Conservation (phyloP, 2,888 invertebrate genomes). For the Cerceris ruficornis region DNA sequence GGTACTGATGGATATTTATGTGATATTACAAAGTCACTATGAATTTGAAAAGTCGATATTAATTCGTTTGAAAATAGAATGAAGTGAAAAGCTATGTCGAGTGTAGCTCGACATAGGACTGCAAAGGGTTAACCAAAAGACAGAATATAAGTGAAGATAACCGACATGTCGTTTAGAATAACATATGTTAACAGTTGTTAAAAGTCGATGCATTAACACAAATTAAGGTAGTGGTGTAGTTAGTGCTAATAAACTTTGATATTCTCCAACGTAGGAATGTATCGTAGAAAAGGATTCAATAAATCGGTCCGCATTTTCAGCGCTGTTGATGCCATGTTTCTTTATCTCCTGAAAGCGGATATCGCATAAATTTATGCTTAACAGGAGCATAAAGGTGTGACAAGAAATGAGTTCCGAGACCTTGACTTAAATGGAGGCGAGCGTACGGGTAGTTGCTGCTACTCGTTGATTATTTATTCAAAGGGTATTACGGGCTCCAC, state of each 20-base stretch:
- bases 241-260: background rate
- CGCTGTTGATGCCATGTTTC: conserved; percentile 4
- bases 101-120: too few species aligned
- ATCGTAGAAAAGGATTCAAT: background rate
- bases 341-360: conserved; percentile 18
- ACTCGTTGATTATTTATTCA: conserved; percentile 78
- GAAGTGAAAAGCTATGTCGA: too few species aligned
- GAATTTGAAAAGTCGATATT: too few species aligned
- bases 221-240: too few species aligned
- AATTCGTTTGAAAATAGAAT: too few species aligned
- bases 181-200: too few species aligned
- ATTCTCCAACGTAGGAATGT: background rate
- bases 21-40: too few species aligned
- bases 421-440: conserved; percentile 70
- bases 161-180: too few species aligned
- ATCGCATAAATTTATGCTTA: conserved; percentile 57
- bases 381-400: conserved; percentile 62
- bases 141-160: too few species aligned
- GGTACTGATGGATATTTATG: too few species aligned
- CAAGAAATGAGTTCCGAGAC: conserved; percentile 69
- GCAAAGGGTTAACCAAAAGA: too few species aligned
- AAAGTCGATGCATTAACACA: too few species aligned
- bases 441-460: conserved; percentile 70
- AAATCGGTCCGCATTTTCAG: background rate
- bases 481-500: conserved; percentile 77